Evolutionary conservation across 1,140 invertebrate species (phyloP), one percentile per base, ranked within the genome.

Genomic region (Drosophila ogumai): DNA sequence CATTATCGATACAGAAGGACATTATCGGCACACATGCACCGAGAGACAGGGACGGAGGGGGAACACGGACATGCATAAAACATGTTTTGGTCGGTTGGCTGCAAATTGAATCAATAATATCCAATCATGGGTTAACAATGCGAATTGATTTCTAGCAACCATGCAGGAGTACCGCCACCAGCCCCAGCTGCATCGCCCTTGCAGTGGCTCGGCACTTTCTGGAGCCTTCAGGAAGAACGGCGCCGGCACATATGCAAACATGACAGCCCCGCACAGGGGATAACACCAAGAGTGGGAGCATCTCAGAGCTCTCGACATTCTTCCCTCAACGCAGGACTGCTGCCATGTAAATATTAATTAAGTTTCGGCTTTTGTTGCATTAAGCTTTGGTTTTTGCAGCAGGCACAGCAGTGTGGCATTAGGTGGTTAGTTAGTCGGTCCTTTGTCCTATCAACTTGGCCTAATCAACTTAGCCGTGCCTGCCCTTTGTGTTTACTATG

Each of bases 31-130:
- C 38, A 69, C 49, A 74, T 43, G 73, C 55, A 78, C 44, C 38
- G 54, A 10, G 49, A 28, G 38, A 22, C 43, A 31, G 17, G 34
- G 40, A 12, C 34, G 17, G 32, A n/a, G 44, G 38, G 44, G 17
- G 8, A 17, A 40, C 60, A 65, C 60, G 65, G 50, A 66, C 69
- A 88, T 88, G 85, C 85, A 88, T 88, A 88, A 90, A 90, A 88
- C 84, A 88, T 88, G 87, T 78, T 73, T 87, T 75, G 80, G 73
- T 79, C 75, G 67, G 75, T 78, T 90, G 84, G 81, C 84, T 81
- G 87, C 80, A 91, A 91, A 91, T 91, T 91, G 87, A 91, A 91
- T 91, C 87, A 91, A 91, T 91, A 91, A 91, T 91, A 91, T 91
- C 87, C 87, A 91, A 91, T 91, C 82, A 91, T 84, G 87, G 82